Base-by-base conservation (phyloP, 1,140 invertebrate genomes). In the Diprion similis region DNA sequence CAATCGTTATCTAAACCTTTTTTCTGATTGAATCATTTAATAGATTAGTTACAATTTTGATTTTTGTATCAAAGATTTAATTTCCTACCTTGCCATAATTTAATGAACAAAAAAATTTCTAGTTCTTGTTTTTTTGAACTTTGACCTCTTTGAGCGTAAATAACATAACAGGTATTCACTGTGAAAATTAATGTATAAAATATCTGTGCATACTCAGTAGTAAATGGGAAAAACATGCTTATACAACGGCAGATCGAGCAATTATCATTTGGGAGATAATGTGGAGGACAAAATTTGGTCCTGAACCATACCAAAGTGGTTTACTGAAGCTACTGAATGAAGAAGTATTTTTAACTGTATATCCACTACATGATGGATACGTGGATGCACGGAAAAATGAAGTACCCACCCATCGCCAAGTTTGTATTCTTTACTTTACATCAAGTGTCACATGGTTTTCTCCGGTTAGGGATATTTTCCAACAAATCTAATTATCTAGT, bases 311-410 rank as follows among this genome's bases (percentile, higher is more conserved):
- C 9, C 79, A 89, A 71, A 80, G 81, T 67, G 92, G 92, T 73
- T 88, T 94, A 65, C 85, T 89, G 66, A 88, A 91, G 71, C 87
- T 93, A 77, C 79, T 92, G 0, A 83, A 85, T 74, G 89, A 90
- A 76, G 85, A 84, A 45, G 88, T 88, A 13, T 92, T 92, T 75
- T 79, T 81, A 19, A 91, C 90, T 64, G 90, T 91, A 9, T 94
- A 88, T 82, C 92, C 92, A 10, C 80, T 93, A 10, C 93, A 94
- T 81, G 92, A 93, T 77, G 90, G 89, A 79, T 79, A 77, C 71
- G 71, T 78, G 77, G 19, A 77, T 78, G 78, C 84, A 81, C 76
- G 79, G 87, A 90, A 83, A 37, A 82, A 79, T 19, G 81, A 85
- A 48, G 73, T 82, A 70, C 83, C 84, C 73, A 83, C 84, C 82